Conservation (phyloP, 1,140 invertebrate genomes). For the Drosophila asahinai region DNA sequence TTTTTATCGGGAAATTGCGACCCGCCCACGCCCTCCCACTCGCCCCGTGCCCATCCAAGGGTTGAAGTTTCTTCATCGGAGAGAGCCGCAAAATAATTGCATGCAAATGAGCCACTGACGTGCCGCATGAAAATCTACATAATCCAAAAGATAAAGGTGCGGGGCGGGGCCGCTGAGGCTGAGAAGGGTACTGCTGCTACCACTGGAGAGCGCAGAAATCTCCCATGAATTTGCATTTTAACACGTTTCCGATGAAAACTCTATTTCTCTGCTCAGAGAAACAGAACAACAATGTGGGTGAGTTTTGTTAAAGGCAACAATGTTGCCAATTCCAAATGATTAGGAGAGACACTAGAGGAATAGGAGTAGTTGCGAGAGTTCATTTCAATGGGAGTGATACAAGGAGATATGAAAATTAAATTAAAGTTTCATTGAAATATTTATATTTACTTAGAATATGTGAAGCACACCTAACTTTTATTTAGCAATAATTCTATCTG, state of each 20-base stretch:
- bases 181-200: background rate
- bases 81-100: slow-evolving; percentile 66
- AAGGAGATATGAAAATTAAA: background rate
- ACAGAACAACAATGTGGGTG: slow-evolving; percentile 12
- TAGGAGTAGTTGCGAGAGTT: background rate
- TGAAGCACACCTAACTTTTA: too few species aligned
- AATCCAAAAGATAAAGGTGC: slow-evolving; percentile 4
- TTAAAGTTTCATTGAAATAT: too few species aligned
- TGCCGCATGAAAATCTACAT: slow-evolving; percentile 48
- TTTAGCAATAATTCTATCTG: too few species aligned
- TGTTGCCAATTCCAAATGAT: slow-evolving; percentile 16
- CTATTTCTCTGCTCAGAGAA: background rate
- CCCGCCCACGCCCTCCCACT: background rate
- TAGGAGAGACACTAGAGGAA: background rate
- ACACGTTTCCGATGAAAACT: slow-evolving; percentile 33
- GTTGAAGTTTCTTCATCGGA: slow-evolving; percentile 18
- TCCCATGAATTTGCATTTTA: slow-evolving; percentile 50
- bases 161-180: background rate
- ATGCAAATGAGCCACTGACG: slow-evolving; percentile 71
- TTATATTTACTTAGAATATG: too few species aligned
- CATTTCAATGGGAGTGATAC: background rate
- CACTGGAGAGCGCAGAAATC: slow-evolving; percentile 5
- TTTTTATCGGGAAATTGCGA: slow-evolving; percentile 6
- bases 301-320: background rate
- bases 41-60: slow-evolving; percentile 16